Percentiles rank a stretch among this genome's conserved stretches.
These are phyloP conservation scores for Etheostoma cragini DNA, from an alignment of 2,113 vertebrate genomes.

Conservation along the genomic window DNA sequence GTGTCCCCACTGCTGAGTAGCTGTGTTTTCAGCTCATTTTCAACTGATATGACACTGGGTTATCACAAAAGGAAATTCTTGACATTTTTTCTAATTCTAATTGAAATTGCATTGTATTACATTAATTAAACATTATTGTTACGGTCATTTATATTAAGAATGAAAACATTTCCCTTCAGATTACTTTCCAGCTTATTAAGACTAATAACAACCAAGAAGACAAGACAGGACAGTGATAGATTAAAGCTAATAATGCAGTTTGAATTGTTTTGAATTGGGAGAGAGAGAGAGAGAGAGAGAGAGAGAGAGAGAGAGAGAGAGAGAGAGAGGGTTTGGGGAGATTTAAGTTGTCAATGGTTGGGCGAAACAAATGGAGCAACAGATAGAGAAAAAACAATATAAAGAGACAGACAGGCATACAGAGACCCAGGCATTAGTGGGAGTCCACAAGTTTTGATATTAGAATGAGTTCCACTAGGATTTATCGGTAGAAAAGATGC, in stretches of 20 bases:
- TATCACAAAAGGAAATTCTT: background rate
- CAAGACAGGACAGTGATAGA: conserved; percentile 51
- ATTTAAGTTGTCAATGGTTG: background rate
- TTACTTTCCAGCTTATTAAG: background rate
- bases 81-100: conserved; percentile 1
- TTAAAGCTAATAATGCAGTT: background rate
- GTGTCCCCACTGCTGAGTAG: conserved; percentile 56
- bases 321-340: background rate
- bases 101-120: background rate
- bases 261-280: too few relatives aligned
- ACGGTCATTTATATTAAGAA: background rate
- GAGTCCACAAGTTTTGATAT: background rate
- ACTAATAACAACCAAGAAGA: conserved; percentile 16
- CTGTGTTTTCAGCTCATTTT: conserved; percentile 34
- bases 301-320: background rate
- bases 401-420: background rate
- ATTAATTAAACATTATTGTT: background rate
- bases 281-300: background rate
- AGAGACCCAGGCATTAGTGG: background rate
- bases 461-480: background rate
- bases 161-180: background rate
- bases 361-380: background rate
- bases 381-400: background rate
- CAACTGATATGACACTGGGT: background rate
- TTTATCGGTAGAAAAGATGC: background rate